Base-by-base conservation (phyloP, 2,113 vertebrate species). In the Rhadina sibilatrix region DNA sequence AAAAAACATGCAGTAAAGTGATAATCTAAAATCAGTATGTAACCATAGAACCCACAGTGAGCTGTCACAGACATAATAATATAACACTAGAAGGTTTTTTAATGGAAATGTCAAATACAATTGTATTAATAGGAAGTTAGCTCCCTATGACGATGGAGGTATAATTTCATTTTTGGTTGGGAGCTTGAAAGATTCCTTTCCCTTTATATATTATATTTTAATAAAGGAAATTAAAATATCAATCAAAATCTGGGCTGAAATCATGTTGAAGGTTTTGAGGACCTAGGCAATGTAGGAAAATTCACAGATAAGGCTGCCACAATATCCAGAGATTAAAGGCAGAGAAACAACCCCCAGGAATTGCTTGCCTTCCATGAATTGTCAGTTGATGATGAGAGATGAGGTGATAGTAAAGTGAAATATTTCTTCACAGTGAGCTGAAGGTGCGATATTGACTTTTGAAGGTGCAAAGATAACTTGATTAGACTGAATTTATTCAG, bases 91-190 rank as follows among this genome's bases (percentile, higher is more conserved):
- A 96, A 87, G 37, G 87, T 61, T 84, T 95, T 94, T 91, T 87
- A 94, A 96, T 96, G 69, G 87, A 92, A 90, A 92, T 93, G 74
- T 93, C 87, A 94, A 94, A 97, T 91, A 54, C 77, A 91, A 84
- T 87, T 89, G 66, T 90, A 87, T 65, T 85, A 94, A 79, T 79
- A 85, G 60, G 72, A 92, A 86, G 80, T 90, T 94, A 84, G n/a
- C 79, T 91, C 30, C 63, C 37, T 71, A 6, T 70, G 63, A 91
- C 1, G 6, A 66, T 69, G 22, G 76, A 79, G 85, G 49, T 94
- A 59, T 40, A 53, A 54, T 92, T 96, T 60, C 37, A 76, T 52
- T 95, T 68, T 83, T 56, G 37, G 20, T 13, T 91, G 52, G 42
- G 57, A 95, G 23, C 47, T 89, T 87, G 76, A 85, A 89, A 91